Evolutionary conservation across 1,140 invertebrate genomes (phyloP), one percentile per base, ranked within the genome.

Genomic region (Philotrypesis tridentata): DNA sequence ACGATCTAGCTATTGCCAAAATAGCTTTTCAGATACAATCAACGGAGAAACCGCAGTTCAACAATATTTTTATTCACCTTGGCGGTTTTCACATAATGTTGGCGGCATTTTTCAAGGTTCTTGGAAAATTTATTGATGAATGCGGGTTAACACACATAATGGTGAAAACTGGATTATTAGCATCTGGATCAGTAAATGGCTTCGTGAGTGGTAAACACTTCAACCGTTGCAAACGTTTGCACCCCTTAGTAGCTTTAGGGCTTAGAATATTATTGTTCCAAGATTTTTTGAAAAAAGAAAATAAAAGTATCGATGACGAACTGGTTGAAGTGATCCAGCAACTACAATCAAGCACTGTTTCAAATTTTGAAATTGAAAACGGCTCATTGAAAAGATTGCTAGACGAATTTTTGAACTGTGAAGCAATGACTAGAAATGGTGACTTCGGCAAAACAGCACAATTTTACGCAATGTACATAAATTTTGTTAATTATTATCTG

Each of bases 41-140:
- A n/a, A n/a, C n/a, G n/a, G n/a, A n/a, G n/a, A n/a, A n/a, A n/a
- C n/a, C n/a, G n/a, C n/a, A n/a, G n/a, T n/a, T n/a, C n/a, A n/a
- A n/a, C n/a, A n/a, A n/a, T n/a, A n/a, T n/a, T n/a, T n/a, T n/a
- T n/a, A n/a, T n/a, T n/a, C n/a, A n/a, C n/a, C n/a, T n/a, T n/a
- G n/a, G n/a, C n/a, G n/a, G n/a, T n/a, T n/a, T n/a, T n/a, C n/a
- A n/a, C n/a, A n/a, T n/a, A n/a, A n/a, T n/a, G n/a, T n/a, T n/a
- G n/a, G n/a, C 92, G 87, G 84, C 92, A 21, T 93, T 87, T 83
- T 93, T 93, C 80, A 92, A 91, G 85, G 90, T 89, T 1, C 33
- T 93, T 12, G 92, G 91, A 21, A 90, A 91, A 85, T 79, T 92
- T 63, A 92, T 93, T 25, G 70, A 82, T 65, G 85, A 90, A 71